A percentile compares a stretch with the other conserved stretches of the same genome.
These are phyloP conservation scores for Tribolium freemani DNA, from an alignment of 2,888 invertebrate species.

Conservation along the genomic window DNA sequence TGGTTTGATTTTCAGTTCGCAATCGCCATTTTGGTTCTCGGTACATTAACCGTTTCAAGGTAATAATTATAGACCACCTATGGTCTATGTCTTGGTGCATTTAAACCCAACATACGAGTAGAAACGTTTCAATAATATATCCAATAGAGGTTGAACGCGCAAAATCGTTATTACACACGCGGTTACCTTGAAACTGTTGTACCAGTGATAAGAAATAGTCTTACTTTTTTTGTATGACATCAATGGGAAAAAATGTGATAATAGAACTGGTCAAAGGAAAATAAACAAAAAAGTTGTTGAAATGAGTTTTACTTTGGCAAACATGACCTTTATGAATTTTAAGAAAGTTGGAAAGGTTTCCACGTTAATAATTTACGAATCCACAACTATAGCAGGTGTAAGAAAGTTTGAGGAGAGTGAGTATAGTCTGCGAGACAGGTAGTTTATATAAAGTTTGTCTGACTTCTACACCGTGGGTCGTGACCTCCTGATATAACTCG, in stretches of 20 bases:
- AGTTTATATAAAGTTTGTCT: conserved; percentile 46
- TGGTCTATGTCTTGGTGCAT: background rate
- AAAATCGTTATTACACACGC: conserved; percentile 28
- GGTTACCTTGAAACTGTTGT: conserved; percentile 42
- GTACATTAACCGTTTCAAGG: conserved; percentile 3
- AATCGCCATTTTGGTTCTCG: conserved; percentile 1
- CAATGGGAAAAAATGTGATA: background rate
- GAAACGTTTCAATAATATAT: conserved; percentile 14
- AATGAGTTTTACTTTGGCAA: background rate
- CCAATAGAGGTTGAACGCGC: conserved; percentile 12
- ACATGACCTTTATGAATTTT: conserved; percentile 39
- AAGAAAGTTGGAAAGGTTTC: conserved; percentile 27
- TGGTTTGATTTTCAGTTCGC: background rate
- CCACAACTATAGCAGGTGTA: conserved; percentile 35
- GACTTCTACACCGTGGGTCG: conserved; percentile 41
- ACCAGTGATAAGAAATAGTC: conserved; percentile 35
- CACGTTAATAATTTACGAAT: conserved; percentile 30
- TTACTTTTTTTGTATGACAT: conserved; percentile 28
- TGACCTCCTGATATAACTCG: conserved; percentile 36
- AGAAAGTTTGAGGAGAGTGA: conserved; percentile 45
- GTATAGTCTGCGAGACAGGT: conserved; percentile 43
- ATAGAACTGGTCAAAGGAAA: background rate
- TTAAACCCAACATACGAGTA: background rate
- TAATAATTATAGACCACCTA: conserved; percentile 2
- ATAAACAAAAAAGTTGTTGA: background rate